These are phyloP conservation scores for Polydrusus cervinus DNA, from an alignment of 2,888 invertebrate species.

Conservation along the genomic window DNA sequence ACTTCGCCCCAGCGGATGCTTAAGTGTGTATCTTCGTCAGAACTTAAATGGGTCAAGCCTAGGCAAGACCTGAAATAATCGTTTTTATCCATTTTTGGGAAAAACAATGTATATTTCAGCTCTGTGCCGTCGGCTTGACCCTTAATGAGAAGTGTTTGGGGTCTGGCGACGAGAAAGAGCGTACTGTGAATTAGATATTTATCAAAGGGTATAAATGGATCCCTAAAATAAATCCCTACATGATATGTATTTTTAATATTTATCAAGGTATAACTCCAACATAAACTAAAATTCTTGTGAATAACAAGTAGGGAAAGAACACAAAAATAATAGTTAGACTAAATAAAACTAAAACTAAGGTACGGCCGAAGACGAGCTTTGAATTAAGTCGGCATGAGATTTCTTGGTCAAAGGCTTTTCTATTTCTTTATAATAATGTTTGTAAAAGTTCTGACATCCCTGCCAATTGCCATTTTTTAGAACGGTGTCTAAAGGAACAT, in stretches of 20 bases:
- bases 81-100: slow-evolving; percentile 30
- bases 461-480: slow-evolving; percentile 45
- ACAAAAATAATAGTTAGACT: not conserved
- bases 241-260: too few relatives aligned
- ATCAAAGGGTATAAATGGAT: too few relatives aligned
- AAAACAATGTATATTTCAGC: slow-evolving; percentile 11
- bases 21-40: too few relatives aligned
- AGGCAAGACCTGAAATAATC: slow-evolving; percentile 25
- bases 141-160: slow-evolving; percentile 26
- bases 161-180: slow-evolving; percentile 24
- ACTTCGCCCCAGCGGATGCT: too few relatives aligned
- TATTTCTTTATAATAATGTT: slow-evolving; percentile 42
- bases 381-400: slow-evolving; percentile 1
- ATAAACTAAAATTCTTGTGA: too few relatives aligned
- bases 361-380: not conserved
- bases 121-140: slow-evolving; percentile 32
- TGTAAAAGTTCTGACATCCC: slow-evolving; percentile 41
- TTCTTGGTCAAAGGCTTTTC: not conserved
- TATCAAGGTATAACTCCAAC: too few relatives aligned
- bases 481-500: slow-evolving; percentile 41
- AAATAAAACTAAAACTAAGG: not conserved
- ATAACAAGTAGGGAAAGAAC: not conserved
- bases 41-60: slow-evolving; percentile 23
- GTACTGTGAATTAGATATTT: slow-evolving; percentile 20
- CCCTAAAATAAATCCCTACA: not conserved